Evolutionary conservation across 2,113 vertebrate species (phyloP).

Genomic region (Sinocyclocheilus rhinocerous): DNA sequence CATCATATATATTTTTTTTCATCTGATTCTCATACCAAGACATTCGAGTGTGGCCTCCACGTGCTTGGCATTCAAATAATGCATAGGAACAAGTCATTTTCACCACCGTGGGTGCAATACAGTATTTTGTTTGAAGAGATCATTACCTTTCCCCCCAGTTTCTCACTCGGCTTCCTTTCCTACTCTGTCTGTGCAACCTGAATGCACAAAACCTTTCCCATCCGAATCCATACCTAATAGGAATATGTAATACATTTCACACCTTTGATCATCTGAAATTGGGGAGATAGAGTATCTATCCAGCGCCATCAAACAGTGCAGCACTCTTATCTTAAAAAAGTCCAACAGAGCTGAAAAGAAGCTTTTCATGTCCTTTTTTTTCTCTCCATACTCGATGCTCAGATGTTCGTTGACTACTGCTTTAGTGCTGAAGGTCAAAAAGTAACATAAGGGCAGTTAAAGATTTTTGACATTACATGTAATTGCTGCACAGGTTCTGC

Average conservation of each 20-base stretch:
- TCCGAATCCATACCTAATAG: slow-evolving; percentile 53
- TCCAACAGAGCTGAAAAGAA: slow-evolving; percentile 50
- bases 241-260: slow-evolving; percentile 55
- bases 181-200: slow-evolving; percentile 38
- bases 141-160: slow-evolving; percentile 39
- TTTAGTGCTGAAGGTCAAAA: slow-evolving; percentile 30
- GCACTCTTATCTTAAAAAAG: slow-evolving; percentile 52
- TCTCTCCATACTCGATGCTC: slow-evolving; percentile 25
- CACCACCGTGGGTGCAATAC: slow-evolving; percentile 26
- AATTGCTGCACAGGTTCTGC: slow-evolving; percentile 6
- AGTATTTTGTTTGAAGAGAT: slow-evolving; percentile 54
- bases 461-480: slow-evolving; percentile 42
- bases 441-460: slow-evolving; percentile 24
- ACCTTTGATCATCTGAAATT: slow-evolving; percentile 58
- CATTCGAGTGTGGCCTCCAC: slow-evolving; percentile 17
- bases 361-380: slow-evolving; percentile 45
- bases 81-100: slow-evolving; percentile 42
- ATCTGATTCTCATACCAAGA: slow-evolving; percentile 37
- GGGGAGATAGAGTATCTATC: slow-evolving; percentile 55
- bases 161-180: neutral
- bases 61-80: slow-evolving; percentile 48
- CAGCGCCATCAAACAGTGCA: slow-evolving; percentile 53
- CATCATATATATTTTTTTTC: neutral
- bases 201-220: slow-evolving; percentile 45
- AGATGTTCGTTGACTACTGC: slow-evolving; percentile 40